Evolutionary conservation across 35 echinoderm and acorn worm species (phyloP), one percentile per base, ranked within the genome.

Genomic region (Ophiothrix spiculata): DNA sequence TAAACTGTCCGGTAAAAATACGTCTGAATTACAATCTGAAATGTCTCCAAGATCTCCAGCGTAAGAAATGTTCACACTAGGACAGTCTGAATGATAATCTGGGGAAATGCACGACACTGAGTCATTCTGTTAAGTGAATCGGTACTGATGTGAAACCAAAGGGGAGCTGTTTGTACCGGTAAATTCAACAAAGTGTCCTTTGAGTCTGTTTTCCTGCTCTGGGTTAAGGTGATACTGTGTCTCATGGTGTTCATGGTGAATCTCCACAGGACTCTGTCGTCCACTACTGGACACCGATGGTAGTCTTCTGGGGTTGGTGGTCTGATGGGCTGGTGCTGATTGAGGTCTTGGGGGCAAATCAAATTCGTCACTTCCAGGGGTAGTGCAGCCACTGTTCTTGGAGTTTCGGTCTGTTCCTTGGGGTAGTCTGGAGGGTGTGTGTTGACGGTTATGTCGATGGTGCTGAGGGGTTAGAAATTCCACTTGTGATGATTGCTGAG

Each of bases 201-300:
- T 69, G 3, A 69, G 29, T 69, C 60, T 69, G 23, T n/a, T 25
- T 25, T 69, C 60, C 23, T 69, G 60, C 29, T 69, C 60, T 25
- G 60, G 60, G 29, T 69, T 69, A 69, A 69, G 60, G 60, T 69
- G 60, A 69, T 69, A 69, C n/a, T n/a, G n/a, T n/a, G n/a, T n/a
- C 60, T 69, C 16, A 6, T 49, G 42, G 6, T 49, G 6, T 10
- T 6, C 19, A 10, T 49, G 42, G 29, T 69, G 60, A 15, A 69
- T 28, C 23, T 69, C 60, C 60, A 69, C 60, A 2, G 60, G 60
- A n/a, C 60, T 69, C 23, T 69, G 60, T 2, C 60, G 4, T 15
- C 60, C 60, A n/a, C 60, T 69, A 28, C 60, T 69, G 60, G 60
- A 69, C 60, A 69, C 60, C 4, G 60, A 69, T 25, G 60, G 60